Percentiles rank a stretch among this genome's conserved stretches.
Conservation (phyloP, 1,140 invertebrate species). For the Thaumetopoea pityocampa region DNA sequence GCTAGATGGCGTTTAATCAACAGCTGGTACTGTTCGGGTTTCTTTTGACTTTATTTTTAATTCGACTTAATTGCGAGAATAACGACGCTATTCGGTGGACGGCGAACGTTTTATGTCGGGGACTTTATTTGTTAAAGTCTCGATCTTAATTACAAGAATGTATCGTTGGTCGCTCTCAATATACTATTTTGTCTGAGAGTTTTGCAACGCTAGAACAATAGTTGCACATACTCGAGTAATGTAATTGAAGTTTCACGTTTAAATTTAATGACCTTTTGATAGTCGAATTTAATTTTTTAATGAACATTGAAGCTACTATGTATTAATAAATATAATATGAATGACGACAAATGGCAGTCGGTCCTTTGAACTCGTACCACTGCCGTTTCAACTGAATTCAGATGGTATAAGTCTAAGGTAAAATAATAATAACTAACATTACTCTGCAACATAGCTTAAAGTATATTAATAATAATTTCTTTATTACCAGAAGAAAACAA, state of each 20-base stretch:
- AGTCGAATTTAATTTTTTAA: conserved; percentile 17
- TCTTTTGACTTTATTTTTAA: conserved; percentile 63
- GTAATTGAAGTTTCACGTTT: conserved; percentile 72
- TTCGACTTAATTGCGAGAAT: conserved; percentile 62
- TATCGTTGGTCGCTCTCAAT: conserved; percentile 13
- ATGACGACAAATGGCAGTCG: no score
- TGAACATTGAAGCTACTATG: no score
- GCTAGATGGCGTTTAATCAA: conserved; percentile 72
- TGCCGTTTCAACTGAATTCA: no score
- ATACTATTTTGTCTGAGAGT: conserved; percentile 20
- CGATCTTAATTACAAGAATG: conserved; percentile 42
- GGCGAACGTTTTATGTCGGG: conserved; percentile 37
- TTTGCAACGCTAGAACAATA: conserved; percentile 45
- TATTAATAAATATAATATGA: no score
- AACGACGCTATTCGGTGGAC: conserved; percentile 39
- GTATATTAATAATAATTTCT: no score
- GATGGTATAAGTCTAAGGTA: no score
- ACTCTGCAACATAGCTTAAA: no score
- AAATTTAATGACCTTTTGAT: conserved; percentile 66
- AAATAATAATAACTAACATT: no score
- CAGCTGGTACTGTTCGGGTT: conserved; percentile 34
- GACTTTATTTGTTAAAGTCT: conserved; percentile 33
- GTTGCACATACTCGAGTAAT: conserved; percentile 69
- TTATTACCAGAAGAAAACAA: no score
- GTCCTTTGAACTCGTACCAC: no score